Evolutionary conservation across 2,888 invertebrate species (phyloP), one percentile per base, ranked within the genome.

Genomic region (Eulithis testata): DNA sequence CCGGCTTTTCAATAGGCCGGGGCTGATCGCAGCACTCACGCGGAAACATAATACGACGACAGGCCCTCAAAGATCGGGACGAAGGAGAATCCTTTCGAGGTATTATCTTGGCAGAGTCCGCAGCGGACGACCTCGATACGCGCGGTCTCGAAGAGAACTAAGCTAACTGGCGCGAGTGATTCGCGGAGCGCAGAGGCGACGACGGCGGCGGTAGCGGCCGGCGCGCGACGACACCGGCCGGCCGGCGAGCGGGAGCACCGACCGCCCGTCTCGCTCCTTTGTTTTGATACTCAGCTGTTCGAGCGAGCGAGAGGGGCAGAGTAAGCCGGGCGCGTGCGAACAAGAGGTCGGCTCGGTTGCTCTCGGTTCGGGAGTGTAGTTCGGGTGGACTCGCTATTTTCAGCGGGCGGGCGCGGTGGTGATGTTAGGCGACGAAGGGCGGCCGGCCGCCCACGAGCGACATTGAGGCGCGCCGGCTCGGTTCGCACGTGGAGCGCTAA

Each of bases 281-380:
- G 93, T 93, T 93, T 92, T 93, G 93, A 91, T 93, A 91, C 92
- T 93, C 93, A 93, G 93, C 93, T 93, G 92, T 91, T 92, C 80
- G 86, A 71, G 81, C 66, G 85, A 88, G 82, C 73, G 88, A 84
- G 88, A 85, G 68, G 73, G 54, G 71, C 71, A 60, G 73, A 63
- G 65, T 67, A 65, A 72, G 71, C 77, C 79, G 80, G 81, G 82
- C 82, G 84, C 51, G 78, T 40, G 85, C 82, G 83, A 86, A 85
- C 72, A 84, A 69, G 81, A 76, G 70, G 75, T 87, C 86, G 76
- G 73, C 63, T 77, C 88, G 87, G 76, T 60, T 55, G 85, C 80
- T 77, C 79, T 86, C 79, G 86, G 70, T 68, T 60, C 74, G 74
- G 76, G 68, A 63, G 66, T 14, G 4, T 36, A 51, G 76, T 77